Percentiles rank a stretch among this genome's conserved stretches.
Evolutionary conservation across 2,113 vertebrate genomes (phyloP).

Genomic region (Lepisosteus oculatus): DNA sequence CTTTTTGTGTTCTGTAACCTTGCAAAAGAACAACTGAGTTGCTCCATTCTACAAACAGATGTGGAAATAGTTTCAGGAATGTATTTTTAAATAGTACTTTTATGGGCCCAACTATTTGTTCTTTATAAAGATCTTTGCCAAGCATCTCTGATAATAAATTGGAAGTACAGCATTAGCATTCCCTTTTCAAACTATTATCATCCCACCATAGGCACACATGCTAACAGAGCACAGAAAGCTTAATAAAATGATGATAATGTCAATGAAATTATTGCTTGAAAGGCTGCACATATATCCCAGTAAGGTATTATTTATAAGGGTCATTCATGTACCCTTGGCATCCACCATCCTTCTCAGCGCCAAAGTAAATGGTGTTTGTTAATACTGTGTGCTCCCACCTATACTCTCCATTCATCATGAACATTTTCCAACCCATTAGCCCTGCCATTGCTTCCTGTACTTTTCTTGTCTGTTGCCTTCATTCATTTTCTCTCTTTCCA

Average conservation of each 20-base stretch:
- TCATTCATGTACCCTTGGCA: not conserved
- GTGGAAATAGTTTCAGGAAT: no score
- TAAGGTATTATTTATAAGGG: not conserved
- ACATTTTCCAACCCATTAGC: slow-evolving; percentile 62
- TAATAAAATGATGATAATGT: not conserved
- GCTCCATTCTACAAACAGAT: no score
- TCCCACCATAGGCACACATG: no score
- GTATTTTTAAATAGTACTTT: no score
- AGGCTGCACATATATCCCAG: not conserved
- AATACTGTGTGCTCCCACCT: not conserved
- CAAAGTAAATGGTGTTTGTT: not conserved
- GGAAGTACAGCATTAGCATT: no score
- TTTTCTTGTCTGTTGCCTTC: slow-evolving; percentile 4
- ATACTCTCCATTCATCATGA: slow-evolving; percentile 49
- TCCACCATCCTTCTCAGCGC: not conserved
- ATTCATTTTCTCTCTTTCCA: slow-evolving; percentile 25
- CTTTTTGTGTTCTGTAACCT: no score
- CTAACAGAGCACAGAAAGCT: no score
- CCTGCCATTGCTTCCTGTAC: slow-evolving; percentile 4
- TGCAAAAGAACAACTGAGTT: no score
- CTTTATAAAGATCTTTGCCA: no score
- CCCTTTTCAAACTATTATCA: no score
- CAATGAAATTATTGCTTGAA: not conserved
- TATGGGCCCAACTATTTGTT: no score
- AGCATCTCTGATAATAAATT: no score